These are phyloP conservation scores for Leuciscus idus DNA, from an alignment of 2,113 vertebrate genomes.

Conservation along the genomic window DNA sequence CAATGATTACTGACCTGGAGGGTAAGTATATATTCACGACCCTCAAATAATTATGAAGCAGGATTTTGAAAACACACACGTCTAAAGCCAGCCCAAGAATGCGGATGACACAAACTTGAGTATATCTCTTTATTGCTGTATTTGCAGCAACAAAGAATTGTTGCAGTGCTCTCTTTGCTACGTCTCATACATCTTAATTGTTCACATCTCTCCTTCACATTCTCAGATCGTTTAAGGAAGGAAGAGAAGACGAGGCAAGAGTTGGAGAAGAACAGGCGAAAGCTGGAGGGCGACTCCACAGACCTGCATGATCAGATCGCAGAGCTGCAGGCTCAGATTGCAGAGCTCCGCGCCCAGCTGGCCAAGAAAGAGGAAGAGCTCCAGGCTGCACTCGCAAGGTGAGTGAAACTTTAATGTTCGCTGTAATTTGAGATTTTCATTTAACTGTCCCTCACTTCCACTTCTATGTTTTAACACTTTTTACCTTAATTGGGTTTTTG, in stretches of 20 bases:
- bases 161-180: not conserved
- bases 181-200: not conserved
- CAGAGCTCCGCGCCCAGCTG: slow-evolving; percentile 91
- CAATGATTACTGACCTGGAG: slow-evolving; percentile 96
- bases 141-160: not conserved
- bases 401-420: not conserved
- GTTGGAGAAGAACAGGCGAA: slow-evolving; percentile 94
- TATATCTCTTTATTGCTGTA: not conserved
- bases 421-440: not conserved
- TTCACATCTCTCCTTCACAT: not conserved
- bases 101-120: not conserved
- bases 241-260: slow-evolving; percentile 94
- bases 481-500: not conserved
- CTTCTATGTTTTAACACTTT: not conserved
- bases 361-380: slow-evolving; percentile 98
- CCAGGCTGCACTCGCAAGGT: slow-evolving; percentile 90
- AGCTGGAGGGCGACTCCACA: slow-evolving; percentile 91
- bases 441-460: not conserved
- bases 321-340: slow-evolving; percentile 95
- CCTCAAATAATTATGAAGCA: not conserved
- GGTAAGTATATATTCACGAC: slow-evolving; percentile 68
- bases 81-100: not conserved
- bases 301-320: slow-evolving; percentile 92
- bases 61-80: not conserved
- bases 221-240: slow-evolving; percentile 87